Evolutionary conservation across 2,888 invertebrate species (phyloP), one percentile per base, ranked within the genome.

Genomic region (Kryphioiulus occultus): DNA sequence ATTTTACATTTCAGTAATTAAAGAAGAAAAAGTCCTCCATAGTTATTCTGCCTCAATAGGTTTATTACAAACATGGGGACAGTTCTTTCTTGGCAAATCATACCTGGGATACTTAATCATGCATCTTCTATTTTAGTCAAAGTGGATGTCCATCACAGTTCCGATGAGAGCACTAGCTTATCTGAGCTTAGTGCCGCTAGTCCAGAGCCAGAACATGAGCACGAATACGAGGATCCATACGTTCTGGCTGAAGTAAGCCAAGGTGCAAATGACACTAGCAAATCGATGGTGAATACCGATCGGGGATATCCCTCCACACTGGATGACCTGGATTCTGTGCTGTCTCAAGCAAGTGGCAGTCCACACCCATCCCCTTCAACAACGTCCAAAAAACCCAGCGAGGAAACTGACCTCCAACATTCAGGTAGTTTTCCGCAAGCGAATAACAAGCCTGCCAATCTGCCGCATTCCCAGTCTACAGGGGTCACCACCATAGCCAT

Each of bases 141-240:
- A 86, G 90, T 89, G 0, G 90, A 90, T 88, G 89, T 90, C 30
- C 90, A 90, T 88, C 89, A 89, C 44, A 89, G 88, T n/a, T 90
- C 90, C 7, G 89, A 89, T 22, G 90, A 90, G 53, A 90, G 90
- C 84, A 88, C 89, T 19, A 90, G 89, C 87, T 86, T 90, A 10
- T 90, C 90, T 0, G 90, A 90, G 39, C 87, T 89, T 47, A 90
- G 89, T 83, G 90, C 89, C 53, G 89, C 89, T 30, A 90, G 90
- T 78, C 91, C 91, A 91, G 96, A 96, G 91, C 96, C 96, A 91
- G 87, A 85, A 30, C 39, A 3, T 39, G 39, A 39, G 39, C 44
- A 82, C 32, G 88, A 88, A 7, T 88, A 88, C 84, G 88, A 88
- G 32, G 86, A 86, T 4, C 86, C 88, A 0, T 88, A 86, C 35